Conservation (phyloP, 2,888 invertebrate genomes). For the Plusia festucae region DNA sequence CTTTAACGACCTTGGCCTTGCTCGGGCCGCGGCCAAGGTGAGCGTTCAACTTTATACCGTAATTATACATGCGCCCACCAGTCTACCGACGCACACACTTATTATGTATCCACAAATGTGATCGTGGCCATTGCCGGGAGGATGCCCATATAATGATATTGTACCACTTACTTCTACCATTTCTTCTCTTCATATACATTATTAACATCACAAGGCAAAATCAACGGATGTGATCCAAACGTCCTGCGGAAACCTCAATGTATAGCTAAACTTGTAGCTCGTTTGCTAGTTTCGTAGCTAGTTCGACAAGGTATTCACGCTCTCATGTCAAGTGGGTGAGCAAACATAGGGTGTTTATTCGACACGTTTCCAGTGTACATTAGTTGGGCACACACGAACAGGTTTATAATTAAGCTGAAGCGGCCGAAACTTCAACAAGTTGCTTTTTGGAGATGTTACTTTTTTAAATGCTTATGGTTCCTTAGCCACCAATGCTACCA, state of each 20-base stretch:
- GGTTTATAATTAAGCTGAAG: conserved; percentile 65
- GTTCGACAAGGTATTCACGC: conserved; percentile 36
- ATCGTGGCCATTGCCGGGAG: conserved; percentile 56
- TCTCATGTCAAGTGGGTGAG: conserved; percentile 57
- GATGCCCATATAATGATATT: conserved; percentile 23
- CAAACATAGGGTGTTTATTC: conserved; percentile 64
- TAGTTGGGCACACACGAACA: conserved; percentile 61
- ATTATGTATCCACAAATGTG: conserved; percentile 54
- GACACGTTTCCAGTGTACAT: conserved; percentile 68
- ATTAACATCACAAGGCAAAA: too few relatives aligned
- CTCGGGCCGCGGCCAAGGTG: conserved; percentile 86
- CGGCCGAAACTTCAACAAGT: conserved; percentile 50
- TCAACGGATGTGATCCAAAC: conserved; percentile 42
- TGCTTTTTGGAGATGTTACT: conserved; percentile 45
- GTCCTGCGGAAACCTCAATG: conserved; percentile 28
- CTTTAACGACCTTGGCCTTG: conserved; percentile 85
- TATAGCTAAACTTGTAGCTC: conserved; percentile 39
- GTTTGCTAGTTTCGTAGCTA: conserved; percentile 23
- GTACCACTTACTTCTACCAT: conserved; percentile 17
- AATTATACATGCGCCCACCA: conserved; percentile 86
- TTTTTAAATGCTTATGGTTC: conserved; percentile 37
- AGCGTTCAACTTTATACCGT: conserved; percentile 78
- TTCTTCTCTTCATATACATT: too few relatives aligned
- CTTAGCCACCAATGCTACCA: neutral
- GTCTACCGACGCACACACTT: conserved; percentile 76